Conservation (phyloP, 2,797 vertebrate genomes). For the Spinus olivaceus region DNA sequence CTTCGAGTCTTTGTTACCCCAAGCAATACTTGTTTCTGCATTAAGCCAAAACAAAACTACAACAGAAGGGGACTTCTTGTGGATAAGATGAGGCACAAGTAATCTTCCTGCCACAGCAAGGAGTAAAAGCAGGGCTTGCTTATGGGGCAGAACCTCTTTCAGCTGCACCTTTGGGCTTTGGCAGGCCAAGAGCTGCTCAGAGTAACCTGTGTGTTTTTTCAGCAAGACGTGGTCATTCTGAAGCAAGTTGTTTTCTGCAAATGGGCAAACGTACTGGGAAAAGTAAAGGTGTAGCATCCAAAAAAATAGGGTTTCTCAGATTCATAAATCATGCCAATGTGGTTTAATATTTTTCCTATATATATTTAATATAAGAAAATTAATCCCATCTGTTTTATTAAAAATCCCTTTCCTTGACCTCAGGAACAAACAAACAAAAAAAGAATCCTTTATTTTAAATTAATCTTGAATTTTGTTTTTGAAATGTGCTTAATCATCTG, state of each 20-base stretch:
- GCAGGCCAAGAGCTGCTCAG: background rate
- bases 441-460: background rate
- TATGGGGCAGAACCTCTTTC: background rate
- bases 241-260: background rate
- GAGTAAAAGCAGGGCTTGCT: background rate
- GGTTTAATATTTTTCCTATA: background rate
- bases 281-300: background rate
- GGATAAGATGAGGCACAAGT: background rate
- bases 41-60: constrained; percentile 11
- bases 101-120: background rate
- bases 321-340: background rate
- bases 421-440: background rate
- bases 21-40: background rate
- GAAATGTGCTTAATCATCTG: background rate
- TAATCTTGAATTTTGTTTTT: background rate
- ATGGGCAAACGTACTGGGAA: background rate
- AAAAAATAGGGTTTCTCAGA: background rate
- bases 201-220: background rate
- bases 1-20: background rate
- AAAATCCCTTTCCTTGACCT: background rate
- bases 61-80: background rate
- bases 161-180: background rate
- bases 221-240: background rate
- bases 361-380: background rate
- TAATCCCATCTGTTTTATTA: background rate